A percentile compares a stretch with the other conserved stretches of the same genome.
Evolutionary conservation across 2,113 vertebrate genomes (phyloP).

Genomic region (Abramis brama): DNA sequence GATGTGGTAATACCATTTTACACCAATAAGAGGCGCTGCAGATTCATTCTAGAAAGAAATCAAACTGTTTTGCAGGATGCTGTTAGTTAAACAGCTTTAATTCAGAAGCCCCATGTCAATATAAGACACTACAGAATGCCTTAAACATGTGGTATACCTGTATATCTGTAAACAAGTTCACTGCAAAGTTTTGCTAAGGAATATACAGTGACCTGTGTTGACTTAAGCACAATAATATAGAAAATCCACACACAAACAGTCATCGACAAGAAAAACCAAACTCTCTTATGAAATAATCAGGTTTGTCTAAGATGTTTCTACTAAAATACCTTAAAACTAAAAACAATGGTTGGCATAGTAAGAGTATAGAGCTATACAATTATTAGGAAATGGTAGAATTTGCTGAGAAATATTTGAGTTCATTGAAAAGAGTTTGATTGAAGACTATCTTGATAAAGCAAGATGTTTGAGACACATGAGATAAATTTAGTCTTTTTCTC

Average conservation of each 20-base stretch:
- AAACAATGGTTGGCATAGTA: background rate
- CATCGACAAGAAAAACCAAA: background rate
- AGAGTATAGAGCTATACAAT: background rate
- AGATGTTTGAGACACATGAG: background rate
- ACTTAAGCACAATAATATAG: background rate
- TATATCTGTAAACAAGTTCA: background rate
- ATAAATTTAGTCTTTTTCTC: background rate
- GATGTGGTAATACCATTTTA: conserved; percentile 47
- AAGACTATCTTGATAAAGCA: background rate
- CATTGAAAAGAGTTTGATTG: background rate
- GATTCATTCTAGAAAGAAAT: conserved; percentile 2
- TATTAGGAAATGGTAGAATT: background rate
- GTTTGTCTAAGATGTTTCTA: background rate
- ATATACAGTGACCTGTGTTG: background rate
- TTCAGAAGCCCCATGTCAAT: background rate
- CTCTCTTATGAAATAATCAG: background rate
- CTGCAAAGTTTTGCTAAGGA: background rate
- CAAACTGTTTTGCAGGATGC: background rate
- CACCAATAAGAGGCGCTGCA: conserved; percentile 50
- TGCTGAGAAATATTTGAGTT: background rate
- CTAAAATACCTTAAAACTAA: background rate
- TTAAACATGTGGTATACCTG: background rate
- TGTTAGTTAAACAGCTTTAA: background rate
- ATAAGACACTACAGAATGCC: background rate
- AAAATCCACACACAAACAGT: background rate